Percentiles rank a stretch among this genome's conserved stretches.
These are phyloP conservation scores for Callionymus lyra DNA, from an alignment of 2,113 vertebrate species.

Conservation along the genomic window DNA sequence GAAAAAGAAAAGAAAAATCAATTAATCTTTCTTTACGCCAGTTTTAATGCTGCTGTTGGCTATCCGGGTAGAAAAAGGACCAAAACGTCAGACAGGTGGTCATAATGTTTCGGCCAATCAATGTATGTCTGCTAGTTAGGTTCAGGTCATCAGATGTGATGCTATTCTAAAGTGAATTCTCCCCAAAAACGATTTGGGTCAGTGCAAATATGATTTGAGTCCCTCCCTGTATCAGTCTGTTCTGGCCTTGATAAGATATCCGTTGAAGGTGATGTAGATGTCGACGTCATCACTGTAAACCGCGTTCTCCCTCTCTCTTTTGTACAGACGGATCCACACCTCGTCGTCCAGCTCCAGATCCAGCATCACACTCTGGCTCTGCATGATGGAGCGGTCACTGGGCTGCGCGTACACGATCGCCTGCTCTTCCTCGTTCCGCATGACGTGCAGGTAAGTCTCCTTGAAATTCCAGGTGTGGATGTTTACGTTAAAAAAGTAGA, in stretches of 20 bases:
- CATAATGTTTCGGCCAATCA: too few species aligned
- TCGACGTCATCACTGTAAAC: slow-evolving; percentile 89
- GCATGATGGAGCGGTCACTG: slow-evolving; percentile 95
- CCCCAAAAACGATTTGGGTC: too few species aligned
- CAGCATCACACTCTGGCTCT: slow-evolving; percentile 92
- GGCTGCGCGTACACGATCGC: slow-evolving; percentile 90
- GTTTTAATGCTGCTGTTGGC: too few species aligned
- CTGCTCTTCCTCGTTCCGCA: slow-evolving; percentile 74
- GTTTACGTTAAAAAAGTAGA: slow-evolving; percentile 93
- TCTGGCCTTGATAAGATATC: slow-evolving; percentile 78
- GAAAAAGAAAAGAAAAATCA: too few species aligned
- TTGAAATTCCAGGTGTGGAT: slow-evolving; percentile 98
- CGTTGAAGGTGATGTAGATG: slow-evolving; percentile 88
- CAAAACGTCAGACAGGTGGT: too few species aligned
- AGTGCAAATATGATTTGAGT: not conserved
- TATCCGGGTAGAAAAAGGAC: too few species aligned
- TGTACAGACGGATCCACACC: slow-evolving; percentile 88
- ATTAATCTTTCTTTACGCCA: too few species aligned
- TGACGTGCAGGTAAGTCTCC: slow-evolving; percentile 91
- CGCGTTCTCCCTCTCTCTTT: slow-evolving; percentile 84
- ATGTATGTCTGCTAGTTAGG: too few species aligned
- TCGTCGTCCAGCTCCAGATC: slow-evolving; percentile 69
- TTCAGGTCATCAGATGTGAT: too few species aligned
- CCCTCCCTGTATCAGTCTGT: not conserved
- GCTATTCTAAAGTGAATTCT: too few species aligned